These are phyloP conservation scores for Apodemia hepburni DNA, from an alignment of 2,888 invertebrate genomes.

Conservation along the genomic window DNA sequence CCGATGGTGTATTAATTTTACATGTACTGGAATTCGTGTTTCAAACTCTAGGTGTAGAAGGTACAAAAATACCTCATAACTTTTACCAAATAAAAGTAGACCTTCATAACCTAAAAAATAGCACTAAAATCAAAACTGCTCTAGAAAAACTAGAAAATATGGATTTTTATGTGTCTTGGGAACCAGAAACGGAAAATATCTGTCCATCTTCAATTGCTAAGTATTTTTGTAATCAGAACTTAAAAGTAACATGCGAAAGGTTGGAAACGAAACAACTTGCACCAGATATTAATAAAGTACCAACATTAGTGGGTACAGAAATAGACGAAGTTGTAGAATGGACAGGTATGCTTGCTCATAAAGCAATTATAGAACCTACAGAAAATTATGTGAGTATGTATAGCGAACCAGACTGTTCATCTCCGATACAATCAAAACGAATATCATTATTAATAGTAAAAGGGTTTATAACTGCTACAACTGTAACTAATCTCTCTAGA, in stretches of 20 bases:
- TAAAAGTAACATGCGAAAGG: slow-evolving; percentile 42
- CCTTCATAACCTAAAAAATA: slow-evolving; percentile 42
- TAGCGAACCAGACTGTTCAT: slow-evolving; percentile 48
- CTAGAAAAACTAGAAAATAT: slow-evolving; percentile 50
- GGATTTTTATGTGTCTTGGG: slow-evolving; percentile 56
- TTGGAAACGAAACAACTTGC: slow-evolving; percentile 39
- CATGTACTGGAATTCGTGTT: slow-evolving; percentile 53
- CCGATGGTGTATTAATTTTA: slow-evolving; percentile 55
- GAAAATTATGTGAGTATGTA: slow-evolving; percentile 61
- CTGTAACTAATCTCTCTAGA: slow-evolving; percentile 43
- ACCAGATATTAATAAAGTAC: slow-evolving; percentile 51
- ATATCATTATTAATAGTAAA: slow-evolving; percentile 50
- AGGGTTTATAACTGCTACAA: slow-evolving; percentile 52
- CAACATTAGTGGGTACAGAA: slow-evolving; percentile 50
- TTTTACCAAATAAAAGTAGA: slow-evolving; percentile 58
- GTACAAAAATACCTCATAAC: slow-evolving; percentile 49
- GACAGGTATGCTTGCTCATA: slow-evolving; percentile 58
- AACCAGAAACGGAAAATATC: slow-evolving; percentile 49
- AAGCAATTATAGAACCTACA: slow-evolving; percentile 43
- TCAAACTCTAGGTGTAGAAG: slow-evolving; percentile 67
- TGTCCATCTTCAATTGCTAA: slow-evolving; percentile 70
- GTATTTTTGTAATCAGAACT: slow-evolving; percentile 53
- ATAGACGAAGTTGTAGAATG: slow-evolving; percentile 63
- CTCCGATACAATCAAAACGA: slow-evolving; percentile 49
- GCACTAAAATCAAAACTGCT: slow-evolving; percentile 41